Evolutionary conservation across 35 echinoderm and acorn worm genomes (phyloP).

Genomic region (Heliocidaris erythrogramma): DNA sequence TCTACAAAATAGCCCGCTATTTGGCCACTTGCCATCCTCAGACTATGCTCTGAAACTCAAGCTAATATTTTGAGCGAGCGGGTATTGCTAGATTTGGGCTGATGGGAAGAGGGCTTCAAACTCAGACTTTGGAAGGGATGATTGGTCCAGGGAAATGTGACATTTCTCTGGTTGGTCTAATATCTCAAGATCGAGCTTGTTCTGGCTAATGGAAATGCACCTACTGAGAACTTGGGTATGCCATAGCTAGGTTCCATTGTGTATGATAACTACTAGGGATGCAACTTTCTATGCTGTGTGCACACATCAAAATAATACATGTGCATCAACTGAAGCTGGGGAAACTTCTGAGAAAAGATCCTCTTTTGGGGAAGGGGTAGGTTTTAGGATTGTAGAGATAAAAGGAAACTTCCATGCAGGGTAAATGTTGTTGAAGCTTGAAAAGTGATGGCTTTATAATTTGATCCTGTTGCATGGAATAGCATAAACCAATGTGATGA

Average conservation of each 20-base stretch:
- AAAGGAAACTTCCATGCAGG: neutral
- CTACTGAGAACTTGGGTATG: neutral
- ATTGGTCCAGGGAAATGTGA: too few relatives aligned
- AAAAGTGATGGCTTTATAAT: neutral
- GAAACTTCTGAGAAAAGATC: neutral
- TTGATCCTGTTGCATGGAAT: neutral
- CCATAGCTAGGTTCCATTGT: neutral
- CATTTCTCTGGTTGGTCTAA: too few relatives aligned
- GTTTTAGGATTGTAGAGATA: neutral
- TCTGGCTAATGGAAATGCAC: too few relatives aligned
- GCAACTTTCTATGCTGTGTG: neutral
- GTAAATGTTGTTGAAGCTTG: neutral
- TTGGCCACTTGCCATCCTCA: too few relatives aligned
- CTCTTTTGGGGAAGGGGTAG: neutral
- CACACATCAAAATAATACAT: neutral
- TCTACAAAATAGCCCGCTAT: too few relatives aligned
- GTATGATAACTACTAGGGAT: neutral
- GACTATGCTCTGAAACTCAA: too few relatives aligned
- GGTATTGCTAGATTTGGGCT: too few relatives aligned
- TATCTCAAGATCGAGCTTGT: too few relatives aligned
- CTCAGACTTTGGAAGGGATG: too few relatives aligned
- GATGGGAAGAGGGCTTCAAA: too few relatives aligned
- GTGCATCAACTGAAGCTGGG: neutral
- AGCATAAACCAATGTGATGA: too few relatives aligned
- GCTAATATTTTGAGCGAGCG: too few relatives aligned